Evolutionary conservation across 2,888 invertebrate species (phyloP).

Genomic region (Yponomeuta sedellus): DNA sequence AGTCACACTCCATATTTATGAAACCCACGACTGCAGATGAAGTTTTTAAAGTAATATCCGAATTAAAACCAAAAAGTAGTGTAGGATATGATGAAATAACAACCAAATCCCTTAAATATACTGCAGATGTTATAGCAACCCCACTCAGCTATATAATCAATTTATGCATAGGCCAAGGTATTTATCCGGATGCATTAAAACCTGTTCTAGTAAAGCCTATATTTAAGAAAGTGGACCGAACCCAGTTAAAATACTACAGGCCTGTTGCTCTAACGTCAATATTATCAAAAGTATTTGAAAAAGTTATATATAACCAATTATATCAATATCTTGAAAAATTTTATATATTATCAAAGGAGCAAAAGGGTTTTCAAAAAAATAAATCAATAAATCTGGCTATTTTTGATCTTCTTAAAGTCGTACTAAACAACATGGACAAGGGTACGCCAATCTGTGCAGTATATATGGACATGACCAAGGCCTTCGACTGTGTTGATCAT

Average conservation of each 20-base stretch:
- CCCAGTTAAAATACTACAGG: conserved; percentile 13
- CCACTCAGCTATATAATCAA: conserved; percentile 14
- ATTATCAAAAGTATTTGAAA: conserved; percentile 15
- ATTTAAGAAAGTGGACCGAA: conserved; percentile 9
- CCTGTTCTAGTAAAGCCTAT: conserved; percentile 13
- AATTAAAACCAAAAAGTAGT: too few relatives aligned
- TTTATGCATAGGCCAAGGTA: conserved; percentile 8
- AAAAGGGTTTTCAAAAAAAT: conserved; percentile 6
- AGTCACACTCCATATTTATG: not conserved
- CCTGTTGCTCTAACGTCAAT: conserved; percentile 14
- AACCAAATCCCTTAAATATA: not conserved
- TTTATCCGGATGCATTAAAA: conserved; percentile 16
- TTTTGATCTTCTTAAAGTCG: too few relatives aligned
- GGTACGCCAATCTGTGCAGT: too few relatives aligned
- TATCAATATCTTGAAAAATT: conserved; percentile 12
- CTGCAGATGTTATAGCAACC: not conserved
- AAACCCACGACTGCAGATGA: not conserved
- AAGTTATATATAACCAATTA: too few relatives aligned
- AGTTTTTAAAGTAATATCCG: not conserved
- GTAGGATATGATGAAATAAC: too few relatives aligned
- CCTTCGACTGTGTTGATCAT: conserved; percentile 9
- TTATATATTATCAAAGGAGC: conserved; percentile 4
- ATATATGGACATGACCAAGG: too few relatives aligned
- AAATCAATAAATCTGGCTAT: conserved; percentile 3
- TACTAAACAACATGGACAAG: too few relatives aligned